Conservation (phyloP, 2,113 vertebrate species). For the Dolichallabes microphthalmus region DNA sequence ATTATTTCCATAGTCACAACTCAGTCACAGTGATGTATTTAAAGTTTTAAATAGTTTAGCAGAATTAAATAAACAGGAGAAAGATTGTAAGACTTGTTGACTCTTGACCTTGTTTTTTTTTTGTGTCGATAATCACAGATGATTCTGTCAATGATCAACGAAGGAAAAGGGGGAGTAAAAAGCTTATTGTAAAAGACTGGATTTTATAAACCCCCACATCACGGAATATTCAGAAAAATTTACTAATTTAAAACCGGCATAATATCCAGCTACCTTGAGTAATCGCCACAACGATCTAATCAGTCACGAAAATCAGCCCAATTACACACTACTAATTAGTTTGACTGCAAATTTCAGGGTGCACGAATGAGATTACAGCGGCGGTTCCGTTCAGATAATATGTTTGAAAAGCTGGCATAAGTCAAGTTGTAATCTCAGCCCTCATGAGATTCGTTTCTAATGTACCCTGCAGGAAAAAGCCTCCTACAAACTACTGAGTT, state of each 20-base stretch:
- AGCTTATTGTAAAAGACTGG: background rate
- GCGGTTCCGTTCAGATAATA: background rate
- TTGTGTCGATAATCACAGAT: background rate
- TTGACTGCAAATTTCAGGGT: background rate
- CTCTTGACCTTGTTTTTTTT: background rate
- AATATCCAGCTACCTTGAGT: background rate
- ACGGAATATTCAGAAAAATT: background rate
- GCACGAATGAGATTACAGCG: background rate
- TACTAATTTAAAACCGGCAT: background rate
- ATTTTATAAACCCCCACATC: background rate
- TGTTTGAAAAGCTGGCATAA: background rate
- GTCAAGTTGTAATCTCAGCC: background rate
- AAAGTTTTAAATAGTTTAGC: no score
- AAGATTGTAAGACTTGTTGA: background rate
- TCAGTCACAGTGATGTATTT: no score
- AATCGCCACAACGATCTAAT: background rate
- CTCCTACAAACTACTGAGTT: background rate
- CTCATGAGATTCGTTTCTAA: background rate
- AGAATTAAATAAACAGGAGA: background rate
- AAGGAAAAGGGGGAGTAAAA: background rate
- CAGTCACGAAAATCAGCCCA: background rate
- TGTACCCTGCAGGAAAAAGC: background rate
- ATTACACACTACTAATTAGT: background rate
- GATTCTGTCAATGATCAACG: background rate
- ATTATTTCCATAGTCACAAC: background rate